Base-by-base conservation (phyloP, 2,797 vertebrate species). In the Premnoplex brunnescens region DNA sequence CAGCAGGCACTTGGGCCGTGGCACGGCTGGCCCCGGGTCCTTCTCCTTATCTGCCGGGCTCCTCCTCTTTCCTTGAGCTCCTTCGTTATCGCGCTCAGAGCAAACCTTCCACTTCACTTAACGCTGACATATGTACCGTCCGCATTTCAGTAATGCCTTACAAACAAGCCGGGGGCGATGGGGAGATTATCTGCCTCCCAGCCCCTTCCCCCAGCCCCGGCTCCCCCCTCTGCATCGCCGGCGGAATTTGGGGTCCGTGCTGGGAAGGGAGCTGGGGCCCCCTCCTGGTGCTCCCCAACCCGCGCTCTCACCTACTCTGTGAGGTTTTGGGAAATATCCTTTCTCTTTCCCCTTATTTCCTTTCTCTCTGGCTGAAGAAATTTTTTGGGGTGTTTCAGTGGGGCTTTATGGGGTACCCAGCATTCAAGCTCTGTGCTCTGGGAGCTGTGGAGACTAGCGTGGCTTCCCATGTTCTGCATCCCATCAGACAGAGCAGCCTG, bases 31-130 rank as follows among this genome's bases (percentile, higher is more conserved):
- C 74, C 63, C 77, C 20, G 52, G 43, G 46, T 51, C 86, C 83
- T 72, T 48, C 86, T 91, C 63, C 15, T 84, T 88, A 94, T 92
- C 88, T 60, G 34, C 66, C 8, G 1, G 9, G 56, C 85, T 86
- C 75, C 93, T 91, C 89, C 81, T 69, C 68, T 34, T 91, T 54
- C 77, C 87, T 85, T 62, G 68, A 94, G 91, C 92, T 81, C 75
- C 92, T 71, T 64, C 85, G 80, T 85, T 95, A 94, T 94, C 88
- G 32, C 87, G 71, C 91, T 95, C 73, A 8, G 46, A 93, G 89
- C 94, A 94, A 94, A 89, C 96, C 96, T 95, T 95, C 96, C 94
- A 83, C 93, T 95, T 95, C 89, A 96, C 89, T 97, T 93, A 66
- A 69, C 85, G 52, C 94, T 84, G 91, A 90, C 94, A 91, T 59